Base-by-base conservation (phyloP, 1,140 invertebrate species). In the Drosophila sp. region DNA sequence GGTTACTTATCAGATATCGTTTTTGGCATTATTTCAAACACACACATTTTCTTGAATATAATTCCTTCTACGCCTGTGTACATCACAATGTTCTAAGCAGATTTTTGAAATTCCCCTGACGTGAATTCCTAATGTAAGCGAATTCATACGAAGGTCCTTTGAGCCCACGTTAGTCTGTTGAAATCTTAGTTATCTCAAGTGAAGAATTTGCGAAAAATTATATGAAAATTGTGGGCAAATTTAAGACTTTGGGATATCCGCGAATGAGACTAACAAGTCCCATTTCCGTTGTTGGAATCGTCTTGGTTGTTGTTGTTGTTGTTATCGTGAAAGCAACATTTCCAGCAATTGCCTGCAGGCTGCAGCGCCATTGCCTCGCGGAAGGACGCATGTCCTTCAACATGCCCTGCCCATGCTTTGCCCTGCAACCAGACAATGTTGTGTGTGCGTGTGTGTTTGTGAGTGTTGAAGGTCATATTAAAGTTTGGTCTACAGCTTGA, bases 391-490 rank as follows among this genome's bases (percentile, higher is more conserved):
- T 58, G 56, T 58, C 56, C 56, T 58, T 58, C 56, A 38, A 58
- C 56, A 58, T 35, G 17, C 17, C 23, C 25, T 50, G 23, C 44
- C 23, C 44, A 50, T 58, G 41, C 44, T 70, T 60, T 54, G 60
- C 69, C 73, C 79, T 66, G 66, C 68, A 63, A 66, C 33, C 68
- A 79, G 69, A 86, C 82, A 86, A 76, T 69, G 62, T 23, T 68
- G 47, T 11, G 32, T 65, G 44, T 32, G 55, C 44, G 56, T 27
- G 56, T 57, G 66, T 54, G 70, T 32, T 56, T 47, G 41, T 35
- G 58, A 60, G 40, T 79, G 84, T 79, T 86, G 79, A 87, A 89
- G 83, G 84, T 67, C 83, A 72, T 35, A 70, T 80, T 87, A 75
- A 86, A 79, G 79, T 64, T 67, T 78, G 74, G 67, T 81, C 70